Evolutionary conservation across 2,888 invertebrate species (phyloP), one percentile per base, ranked within the genome.

Genomic region (Busseola fusca): DNA sequence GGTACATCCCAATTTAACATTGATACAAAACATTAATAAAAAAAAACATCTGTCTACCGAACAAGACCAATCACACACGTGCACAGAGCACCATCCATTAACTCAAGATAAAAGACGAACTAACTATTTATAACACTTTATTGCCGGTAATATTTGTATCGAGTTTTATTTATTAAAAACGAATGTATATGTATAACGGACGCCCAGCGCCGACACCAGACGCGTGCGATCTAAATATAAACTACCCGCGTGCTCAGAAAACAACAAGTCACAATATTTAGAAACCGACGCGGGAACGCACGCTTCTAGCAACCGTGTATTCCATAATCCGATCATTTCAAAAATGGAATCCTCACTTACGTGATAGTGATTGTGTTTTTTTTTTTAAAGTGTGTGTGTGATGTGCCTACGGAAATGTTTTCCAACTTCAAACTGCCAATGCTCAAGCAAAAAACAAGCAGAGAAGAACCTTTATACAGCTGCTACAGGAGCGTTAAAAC

Each of bases 341-440:
- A 82, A 87, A 80, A 87, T 82, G 86, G 74, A 77, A 79, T 82
- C 74, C 27, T 58, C 64, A 42, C 75, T 58, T 59, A 85, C 78
- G 88, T 83, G 86, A 85, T 65, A 83, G 85, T 85, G 83, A 64
- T 18, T 56, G 84, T 84, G 85, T 80, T 71, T 75, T 79, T 72
- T 80, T 76, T 78, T 75, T 62, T 66, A 37, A 75, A 48, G 52
- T 78, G 72, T 63, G 70, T 69, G 68, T 75, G 86, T 87, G 88
- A 87, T 83, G 87, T 86, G 84, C 73, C 78, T 77, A 74, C 83
- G 84, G 83, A 81, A 84, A 96, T 96, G 96, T 96, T 96, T 85
- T 93, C 96, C 65, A 96, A 96, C 81, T 96, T 96, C 88, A 96
- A 96, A 89, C 88, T 96, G 80, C 93, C 96, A 52, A 93, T 94